phyloP scores from a whole-genome alignment of 1,140 invertebrate genomes.

The Galleria mellonella region DNA sequence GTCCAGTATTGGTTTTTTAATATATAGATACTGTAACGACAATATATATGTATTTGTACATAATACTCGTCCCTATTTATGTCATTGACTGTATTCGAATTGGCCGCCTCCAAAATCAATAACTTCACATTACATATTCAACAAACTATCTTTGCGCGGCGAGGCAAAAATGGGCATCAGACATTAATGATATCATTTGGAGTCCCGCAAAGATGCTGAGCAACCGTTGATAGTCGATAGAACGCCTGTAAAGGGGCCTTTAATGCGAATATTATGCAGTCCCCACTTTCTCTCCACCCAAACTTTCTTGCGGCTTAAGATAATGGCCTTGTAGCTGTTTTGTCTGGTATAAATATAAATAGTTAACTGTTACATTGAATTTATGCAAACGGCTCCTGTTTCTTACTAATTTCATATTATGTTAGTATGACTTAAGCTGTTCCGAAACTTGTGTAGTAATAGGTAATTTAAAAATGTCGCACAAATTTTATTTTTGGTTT shows the following conservation, averaged over 20 bases:
- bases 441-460: too few relatives aligned
- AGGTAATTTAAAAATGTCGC: too few relatives aligned
- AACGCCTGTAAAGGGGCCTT: slow-evolving; percentile 38
- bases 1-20: too few relatives aligned
- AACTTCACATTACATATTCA: slow-evolving; percentile 8
- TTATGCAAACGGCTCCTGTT: not conserved
- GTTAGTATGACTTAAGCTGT: too few relatives aligned
- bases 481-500: too few relatives aligned
- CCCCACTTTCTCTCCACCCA: slow-evolving; percentile 25
- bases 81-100: too few relatives aligned
- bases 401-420: slow-evolving; percentile 13
- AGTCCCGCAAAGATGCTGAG: slow-evolving; percentile 51
- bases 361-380: slow-evolving; percentile 3
- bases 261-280: slow-evolving; percentile 66
- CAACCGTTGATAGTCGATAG: slow-evolving; percentile 50
- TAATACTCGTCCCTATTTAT: too few relatives aligned
- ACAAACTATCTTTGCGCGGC: slow-evolving; percentile 7
- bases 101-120: slow-evolving; percentile 7
- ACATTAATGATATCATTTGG: slow-evolving; percentile 57
- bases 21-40: too few relatives aligned
- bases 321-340: slow-evolving; percentile 19
- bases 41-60: too few relatives aligned
- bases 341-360: slow-evolving; percentile 31
- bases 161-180: slow-evolving; percentile 20
- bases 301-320: slow-evolving; percentile 7